Evolutionary conservation across 2,113 vertebrate species (phyloP).

Genomic region (Rhinoderma darwinii): DNA sequence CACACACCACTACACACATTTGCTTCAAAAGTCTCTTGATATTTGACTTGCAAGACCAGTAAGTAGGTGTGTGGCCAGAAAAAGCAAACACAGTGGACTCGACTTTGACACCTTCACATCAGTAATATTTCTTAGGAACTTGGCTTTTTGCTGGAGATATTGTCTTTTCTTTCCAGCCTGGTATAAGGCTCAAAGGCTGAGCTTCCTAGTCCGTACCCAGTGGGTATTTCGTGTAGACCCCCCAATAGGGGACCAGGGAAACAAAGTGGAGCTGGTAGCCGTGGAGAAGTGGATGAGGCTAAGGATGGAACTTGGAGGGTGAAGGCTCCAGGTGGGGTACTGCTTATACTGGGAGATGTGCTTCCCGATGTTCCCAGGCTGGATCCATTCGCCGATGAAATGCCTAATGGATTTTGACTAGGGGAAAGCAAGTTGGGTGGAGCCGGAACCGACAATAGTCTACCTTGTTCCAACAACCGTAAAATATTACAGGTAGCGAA

Average conservation of each 20-base stretch:
- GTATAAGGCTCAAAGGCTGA: constrained; percentile 93
- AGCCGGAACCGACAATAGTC: constrained; percentile 80
- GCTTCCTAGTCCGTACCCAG: constrained; percentile 78
- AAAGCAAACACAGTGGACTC: constrained; percentile 38
- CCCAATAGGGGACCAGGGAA: constrained; percentile 81
- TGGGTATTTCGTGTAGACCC: constrained; percentile 76
- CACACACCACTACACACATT: constrained; percentile 52
- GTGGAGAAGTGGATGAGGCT: constrained; percentile 68
- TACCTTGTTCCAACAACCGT: constrained; percentile 89
- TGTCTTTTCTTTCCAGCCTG: constrained; percentile 80
- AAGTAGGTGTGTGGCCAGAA: constrained; percentile 26
- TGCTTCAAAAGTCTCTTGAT: constrained; percentile 51
- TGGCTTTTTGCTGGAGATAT: constrained; percentile 77
- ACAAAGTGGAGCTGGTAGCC: constrained; percentile 76
- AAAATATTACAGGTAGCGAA: constrained; percentile 92
- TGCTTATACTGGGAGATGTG: constrained; percentile 70
- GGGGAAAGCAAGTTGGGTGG: constrained; percentile 79
- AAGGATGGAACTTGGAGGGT: constrained; percentile 76
- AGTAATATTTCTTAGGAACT: constrained; percentile 72
- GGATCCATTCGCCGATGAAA: constrained; percentile 68
- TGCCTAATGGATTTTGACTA: constrained; percentile 37
- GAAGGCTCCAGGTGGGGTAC: constrained; percentile 71
- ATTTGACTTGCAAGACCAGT: constrained; percentile 6
- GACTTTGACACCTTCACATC: constrained; percentile 57
- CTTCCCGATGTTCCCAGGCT: constrained; percentile 73